Evolutionary conservation across 2,888 invertebrate genomes (phyloP), one percentile per base, ranked within the genome.

Genomic region (Ceramica pisi): DNA sequence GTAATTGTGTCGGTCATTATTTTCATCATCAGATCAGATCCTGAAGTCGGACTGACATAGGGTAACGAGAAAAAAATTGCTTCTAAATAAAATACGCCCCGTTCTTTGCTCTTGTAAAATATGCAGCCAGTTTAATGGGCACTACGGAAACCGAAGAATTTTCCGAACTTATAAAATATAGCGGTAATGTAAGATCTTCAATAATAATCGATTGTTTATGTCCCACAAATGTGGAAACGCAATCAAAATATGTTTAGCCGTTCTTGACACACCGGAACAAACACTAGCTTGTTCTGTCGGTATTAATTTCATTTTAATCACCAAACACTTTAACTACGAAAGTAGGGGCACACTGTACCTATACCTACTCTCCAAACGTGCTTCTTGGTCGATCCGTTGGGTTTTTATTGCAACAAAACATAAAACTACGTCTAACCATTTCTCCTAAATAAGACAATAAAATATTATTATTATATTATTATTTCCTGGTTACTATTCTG

Each of bases 301-400:
- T 46, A 59, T 44, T 59, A 74, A 74, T 74, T n/a, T 78, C 78
- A 19, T 69, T 74, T 69, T 63, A 55, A 74, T 78, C 62, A 66
- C 50, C 4, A 51, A 55, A 56, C 59, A 57, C 38, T 53, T 50
- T 23, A n/a, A n/a, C n/a, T 9, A 63, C 31, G 48, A 56, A 71
- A 51, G 46, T 65, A 38, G 19, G 23, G n/a, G n/a, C n/a, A n/a
- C n/a, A n/a, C 4, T 26, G 26, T 4, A 26, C 26, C 26, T 3
- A 4, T 26, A 4, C 26, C 26, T 26, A 26, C 4, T 3, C 26
- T 26, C 6, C 31, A 31, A 31, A n/a, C 19, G 23, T 48, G 21
- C 46, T 14, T 31, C 16, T 7, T 21, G 26, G n/a, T 57, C n/a
- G 14, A 14, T 14, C 14, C 1, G 3, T 19, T 38, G 12, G 19